These are phyloP conservation scores for Todiramphus saurophagus DNA, from an alignment of 2,113 vertebrate species.

Conservation along the genomic window DNA sequence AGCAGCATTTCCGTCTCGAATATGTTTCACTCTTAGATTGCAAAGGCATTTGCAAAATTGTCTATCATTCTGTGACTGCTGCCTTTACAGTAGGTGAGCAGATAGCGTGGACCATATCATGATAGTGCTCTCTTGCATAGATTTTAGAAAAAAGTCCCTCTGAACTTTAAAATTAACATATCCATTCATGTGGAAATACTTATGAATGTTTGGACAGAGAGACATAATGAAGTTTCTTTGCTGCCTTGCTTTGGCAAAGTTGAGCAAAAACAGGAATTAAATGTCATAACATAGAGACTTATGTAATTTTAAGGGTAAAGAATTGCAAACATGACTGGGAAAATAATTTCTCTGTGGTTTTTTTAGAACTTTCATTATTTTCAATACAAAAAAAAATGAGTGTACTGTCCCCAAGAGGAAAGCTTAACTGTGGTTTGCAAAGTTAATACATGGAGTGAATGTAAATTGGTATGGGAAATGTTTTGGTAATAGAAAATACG, in stretches of 20 bases:
- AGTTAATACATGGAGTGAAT: slow-evolving; percentile 40
- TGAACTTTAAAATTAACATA: slow-evolving; percentile 14
- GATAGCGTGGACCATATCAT: not conserved
- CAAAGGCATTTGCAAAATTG: not conserved
- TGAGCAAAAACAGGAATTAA: slow-evolving; percentile 64
- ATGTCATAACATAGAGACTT: slow-evolving; percentile 66
- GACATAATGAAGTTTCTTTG: slow-evolving; percentile 37
- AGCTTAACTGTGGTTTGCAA: slow-evolving; percentile 29
- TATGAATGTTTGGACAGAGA: not conserved
- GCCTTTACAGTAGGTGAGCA: not conserved
- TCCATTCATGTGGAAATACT: slow-evolving; percentile 53
- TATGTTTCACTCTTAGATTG: not conserved
- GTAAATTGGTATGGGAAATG: slow-evolving; percentile 61
- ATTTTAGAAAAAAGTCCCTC: not conserved
- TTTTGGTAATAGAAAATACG: slow-evolving; percentile 35
- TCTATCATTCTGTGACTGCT: not conserved
- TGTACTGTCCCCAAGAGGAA: slow-evolving; percentile 45
- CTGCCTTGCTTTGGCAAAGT: slow-evolving; percentile 53
- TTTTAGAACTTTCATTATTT: slow-evolving; percentile 65
- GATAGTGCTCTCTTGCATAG: not conserved
- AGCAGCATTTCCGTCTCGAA: not conserved
- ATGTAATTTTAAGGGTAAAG: slow-evolving; percentile 59
- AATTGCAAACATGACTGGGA: slow-evolving; percentile 63
- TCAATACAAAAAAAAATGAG: slow-evolving; percentile 48
- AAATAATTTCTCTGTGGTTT: slow-evolving; percentile 59